A percentile compares a stretch with the other conserved stretches of the same genome.
Evolutionary conservation across 2,797 vertebrate genomes (phyloP).

Genomic region (Rhinella marina): DNA sequence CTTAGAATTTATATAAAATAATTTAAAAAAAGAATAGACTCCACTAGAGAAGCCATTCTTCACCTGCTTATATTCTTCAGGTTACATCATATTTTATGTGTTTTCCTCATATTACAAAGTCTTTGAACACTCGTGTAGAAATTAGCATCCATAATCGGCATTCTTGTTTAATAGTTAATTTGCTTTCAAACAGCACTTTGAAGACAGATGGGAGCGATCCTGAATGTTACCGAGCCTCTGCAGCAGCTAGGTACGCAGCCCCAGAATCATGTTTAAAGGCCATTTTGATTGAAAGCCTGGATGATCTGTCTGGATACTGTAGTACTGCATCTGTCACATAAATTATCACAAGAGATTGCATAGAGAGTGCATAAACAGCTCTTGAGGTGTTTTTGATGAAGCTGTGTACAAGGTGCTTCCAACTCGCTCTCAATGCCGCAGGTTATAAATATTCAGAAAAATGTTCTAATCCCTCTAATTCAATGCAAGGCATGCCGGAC

Average conservation of each 20-base stretch:
- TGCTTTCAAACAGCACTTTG: neutral
- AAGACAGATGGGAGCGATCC: constrained; percentile 34
- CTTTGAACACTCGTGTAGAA: neutral
- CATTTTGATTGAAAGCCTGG: constrained; percentile 57
- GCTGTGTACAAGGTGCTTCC: constrained; percentile 60
- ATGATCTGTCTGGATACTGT: constrained; percentile 47
- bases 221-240: constrained; percentile 2
- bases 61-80: neutral
- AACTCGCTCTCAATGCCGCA: constrained; percentile 35
- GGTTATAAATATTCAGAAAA: constrained; percentile 62
- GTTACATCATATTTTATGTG: neutral
- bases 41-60: neutral
- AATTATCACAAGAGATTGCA: constrained; percentile 53
- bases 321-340: constrained; percentile 55
- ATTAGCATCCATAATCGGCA: constrained; percentile 5
- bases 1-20: too few relatives aligned
- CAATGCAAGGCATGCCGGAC: constrained; percentile 57
- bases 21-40: too few relatives aligned
- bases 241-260: constrained; percentile 32
- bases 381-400: constrained; percentile 60
- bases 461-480: constrained; percentile 67
- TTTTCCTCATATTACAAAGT: too few relatives aligned
- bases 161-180: constrained; percentile 45
- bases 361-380: constrained; percentile 46
- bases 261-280: constrained; percentile 47